A percentile compares a stretch with the other conserved stretches of the same genome.
These are phyloP conservation scores for Silurus aristotelis DNA, from an alignment of 2,797 vertebrate genomes.

Conservation along the genomic window DNA sequence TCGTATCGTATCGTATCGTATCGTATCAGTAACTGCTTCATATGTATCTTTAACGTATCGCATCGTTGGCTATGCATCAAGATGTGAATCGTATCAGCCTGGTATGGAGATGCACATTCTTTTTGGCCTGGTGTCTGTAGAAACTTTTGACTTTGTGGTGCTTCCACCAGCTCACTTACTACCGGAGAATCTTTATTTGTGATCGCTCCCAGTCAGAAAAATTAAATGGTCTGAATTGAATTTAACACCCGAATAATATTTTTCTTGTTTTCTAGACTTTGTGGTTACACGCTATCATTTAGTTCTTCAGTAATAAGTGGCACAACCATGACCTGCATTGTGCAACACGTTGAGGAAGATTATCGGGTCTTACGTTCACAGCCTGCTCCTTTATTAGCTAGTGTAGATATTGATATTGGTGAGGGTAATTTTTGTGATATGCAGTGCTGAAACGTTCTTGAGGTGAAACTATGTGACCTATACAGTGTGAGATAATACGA, in stretches of 20 bases:
- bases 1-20: too few relatives aligned
- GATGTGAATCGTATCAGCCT: too few relatives aligned
- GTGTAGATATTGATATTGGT: conserved; percentile 87
- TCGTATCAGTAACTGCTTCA: too few relatives aligned
- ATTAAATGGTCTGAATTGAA: too few relatives aligned
- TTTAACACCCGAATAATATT: neutral
- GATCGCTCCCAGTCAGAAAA: neutral
- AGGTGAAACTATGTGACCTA: conserved; percentile 63
- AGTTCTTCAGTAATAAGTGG: conserved; percentile 75
- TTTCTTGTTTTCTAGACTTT: neutral
- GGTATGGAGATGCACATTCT: too few relatives aligned
- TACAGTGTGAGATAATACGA: neutral
- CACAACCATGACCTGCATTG: conserved; percentile 76
- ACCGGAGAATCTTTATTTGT: neutral
- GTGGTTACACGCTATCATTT: neutral
- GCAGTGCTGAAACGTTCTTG: conserved; percentile 81
- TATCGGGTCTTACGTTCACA: conserved; percentile 82
- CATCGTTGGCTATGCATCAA: too few relatives aligned
- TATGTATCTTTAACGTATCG: too few relatives aligned
- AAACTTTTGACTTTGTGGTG: too few relatives aligned
- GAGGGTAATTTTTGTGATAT: conserved; percentile 82
- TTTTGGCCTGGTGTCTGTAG: too few relatives aligned
- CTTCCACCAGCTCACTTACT: neutral
- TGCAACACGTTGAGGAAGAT: conserved; percentile 83
- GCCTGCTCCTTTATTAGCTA: conserved; percentile 85